A percentile compares a stretch with the other conserved stretches of the same genome.
Evolutionary conservation across 2,113 vertebrate genomes (phyloP).

Genomic region (Hystrix cristata): DNA sequence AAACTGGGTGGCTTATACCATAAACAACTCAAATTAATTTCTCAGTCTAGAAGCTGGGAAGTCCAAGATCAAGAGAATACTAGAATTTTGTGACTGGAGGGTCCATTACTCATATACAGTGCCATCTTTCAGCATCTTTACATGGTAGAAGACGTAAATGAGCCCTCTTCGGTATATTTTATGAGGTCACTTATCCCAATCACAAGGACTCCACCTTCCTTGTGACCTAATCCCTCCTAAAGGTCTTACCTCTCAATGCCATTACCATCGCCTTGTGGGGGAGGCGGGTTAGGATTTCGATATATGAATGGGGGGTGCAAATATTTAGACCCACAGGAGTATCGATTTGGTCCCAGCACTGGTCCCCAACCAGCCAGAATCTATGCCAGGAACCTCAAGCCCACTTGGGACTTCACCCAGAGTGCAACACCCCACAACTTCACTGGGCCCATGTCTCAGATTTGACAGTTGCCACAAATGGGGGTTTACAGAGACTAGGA

Average conservation of each 20-base stretch:
- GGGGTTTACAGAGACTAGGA: too few species aligned
- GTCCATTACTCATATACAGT: background rate
- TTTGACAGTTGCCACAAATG: too few species aligned
- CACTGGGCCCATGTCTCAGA: too few species aligned
- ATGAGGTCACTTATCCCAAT: background rate
- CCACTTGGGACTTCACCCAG: too few species aligned
- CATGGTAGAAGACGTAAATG: background rate
- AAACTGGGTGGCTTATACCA: background rate
- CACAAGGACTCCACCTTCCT: background rate
- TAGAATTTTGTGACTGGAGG: background rate
- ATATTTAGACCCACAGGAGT: background rate
- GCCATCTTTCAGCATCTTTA: background rate
- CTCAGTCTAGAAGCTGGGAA: too few species aligned
- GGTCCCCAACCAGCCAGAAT: too few species aligned
- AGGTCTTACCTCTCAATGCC: too few species aligned
- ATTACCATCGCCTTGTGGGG: background rate
- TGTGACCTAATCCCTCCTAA: background rate
- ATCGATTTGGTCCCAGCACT: too few species aligned
- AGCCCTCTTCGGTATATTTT: background rate
- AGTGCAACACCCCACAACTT: too few species aligned
- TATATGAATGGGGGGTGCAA: too few species aligned
- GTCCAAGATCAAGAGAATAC: background rate
- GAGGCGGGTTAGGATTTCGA: background rate
- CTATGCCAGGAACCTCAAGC: too few species aligned
- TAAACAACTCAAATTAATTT: background rate